Evolutionary conservation across 2,113 vertebrate genomes (phyloP), one percentile per base, ranked within the genome.

Genomic region (Erpornis zantholeuca): DNA sequence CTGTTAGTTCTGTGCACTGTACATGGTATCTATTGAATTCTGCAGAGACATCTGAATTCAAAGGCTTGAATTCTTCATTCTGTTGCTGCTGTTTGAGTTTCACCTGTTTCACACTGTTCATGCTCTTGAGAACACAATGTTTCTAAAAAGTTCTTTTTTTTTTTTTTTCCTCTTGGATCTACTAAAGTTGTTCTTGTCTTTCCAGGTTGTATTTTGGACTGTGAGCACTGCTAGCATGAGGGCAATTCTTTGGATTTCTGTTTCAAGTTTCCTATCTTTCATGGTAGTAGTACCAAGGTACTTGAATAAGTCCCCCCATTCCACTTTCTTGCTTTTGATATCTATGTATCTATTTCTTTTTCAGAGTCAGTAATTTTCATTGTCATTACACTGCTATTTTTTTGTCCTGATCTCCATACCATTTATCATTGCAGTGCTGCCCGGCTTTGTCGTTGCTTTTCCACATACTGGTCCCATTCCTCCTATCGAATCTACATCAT

Each of bases 21-120:
- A 49, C 52, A 94, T 75, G 86, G 38, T 78, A 84, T 66, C 92
- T 86, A 95, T 91, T 94, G 86, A 96, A 94, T 96, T 97, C 89
- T 92, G 60, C 86, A 95, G 81, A 94, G 65, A 89, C 56, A 80
- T 92, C n/a, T 52, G 92, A 94, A 96, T 96, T 95, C 92, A 97
- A 97, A 97, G 83, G 65, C n/a, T 97, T 76, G 81, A 85, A 91
- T 95, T 92, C 92, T 85, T 97, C 92, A 84, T 94, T 95, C 94
- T 87, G 31, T 78, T 89, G 19, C 86, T 92, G 49, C 83, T 85
- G 73, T 95, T 96, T 92, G 88, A 97, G 77, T 86, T 93, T 95
- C 91, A 93, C 86, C 91, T 7, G 3, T 92, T 95, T 94, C 89
- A 91, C 61, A 92, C 83, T 89, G 81, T 88, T 95, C 92, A 42